Base-by-base conservation (phyloP, 2,888 invertebrate genomes). In the Cheilosia variabilis region DNA sequence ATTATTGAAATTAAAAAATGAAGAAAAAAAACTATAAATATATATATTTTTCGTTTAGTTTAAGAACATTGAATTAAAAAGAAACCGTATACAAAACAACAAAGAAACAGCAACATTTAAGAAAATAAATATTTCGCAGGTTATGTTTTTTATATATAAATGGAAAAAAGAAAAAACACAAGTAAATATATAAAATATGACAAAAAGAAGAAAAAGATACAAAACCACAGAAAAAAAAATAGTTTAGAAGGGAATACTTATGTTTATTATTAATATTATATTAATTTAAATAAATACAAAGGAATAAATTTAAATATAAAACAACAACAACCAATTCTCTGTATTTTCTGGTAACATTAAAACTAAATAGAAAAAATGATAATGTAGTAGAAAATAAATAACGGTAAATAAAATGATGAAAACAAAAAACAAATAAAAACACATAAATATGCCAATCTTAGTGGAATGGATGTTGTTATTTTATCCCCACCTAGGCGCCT, bases 301-400 rank as follows among this genome's bases (percentile, higher is more conserved):
- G 53, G 24, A 71, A 73, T 66, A 66, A 60, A 77, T 66, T 68
- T 63, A 78, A 72, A 57, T 57, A 71, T 47, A 58, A 60, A 55
- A 43, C 24, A 58, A 43, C 24, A 58, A 69, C 65, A 75, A 69
- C 69, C 73, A 69, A 80, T 84, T 84, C 80, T 80, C 84, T 84
- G 84, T 84, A 84, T 84, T 84, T 84, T 84, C 84, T 84, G 84
- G 80, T 84, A 84, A 84, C 45, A 84, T 84, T 80, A 84, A 84
- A 84, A 84, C 73, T 84, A 75, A 84, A 84, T 84, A 84, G 80
- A 76, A 69, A 68, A 84, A 84, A 84, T 84, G 80, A 58, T 84
- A 84, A 84, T 84, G 84, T 84, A 84, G 84, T 84, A 84, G 80
- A 66, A 84, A 84, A 84, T 84, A 80, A 84, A 80, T 84, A 84